Conservation (phyloP, 1,140 invertebrate species). For the Drosophila sulfurigaster region DNA sequence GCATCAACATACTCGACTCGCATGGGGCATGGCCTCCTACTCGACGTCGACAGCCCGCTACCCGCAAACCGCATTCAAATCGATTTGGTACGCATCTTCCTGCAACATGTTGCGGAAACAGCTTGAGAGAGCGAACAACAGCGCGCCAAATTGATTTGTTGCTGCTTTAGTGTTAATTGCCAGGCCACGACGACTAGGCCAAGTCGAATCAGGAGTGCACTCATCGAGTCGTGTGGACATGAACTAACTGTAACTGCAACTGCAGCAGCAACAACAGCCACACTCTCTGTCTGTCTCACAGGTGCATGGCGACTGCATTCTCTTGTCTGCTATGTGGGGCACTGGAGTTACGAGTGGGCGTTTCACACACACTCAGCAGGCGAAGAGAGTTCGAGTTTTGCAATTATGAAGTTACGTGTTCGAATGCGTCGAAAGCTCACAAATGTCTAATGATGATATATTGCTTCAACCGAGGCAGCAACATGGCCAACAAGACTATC, state of each 20-base stretch:
- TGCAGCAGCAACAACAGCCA: constrained; percentile 25
- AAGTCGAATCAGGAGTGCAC: constrained; percentile 11
- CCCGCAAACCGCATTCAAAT: constrained; percentile 60
- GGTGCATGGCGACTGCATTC: neutral
- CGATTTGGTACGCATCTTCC: constrained; percentile 80
- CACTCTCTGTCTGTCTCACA: neutral
- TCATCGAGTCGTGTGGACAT: constrained; percentile 43
- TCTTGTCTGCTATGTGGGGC: constrained; percentile 19
- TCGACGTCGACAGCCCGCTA: constrained; percentile 26
- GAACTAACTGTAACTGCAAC: constrained; percentile 49
- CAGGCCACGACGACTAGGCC: constrained; percentile 63
- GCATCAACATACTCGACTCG: constrained; percentile 46
- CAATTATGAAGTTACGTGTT: constrained; percentile 72
- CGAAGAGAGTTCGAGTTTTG: constrained; percentile 3
- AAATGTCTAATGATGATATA: constrained; percentile 82
- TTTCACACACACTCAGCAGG: neutral
- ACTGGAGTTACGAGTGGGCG: constrained; percentile 35
- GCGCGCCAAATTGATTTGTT: constrained; percentile 81
- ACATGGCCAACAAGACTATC: constrained; percentile 64
- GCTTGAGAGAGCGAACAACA: constrained; percentile 45
- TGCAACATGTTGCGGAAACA: constrained; percentile 72
- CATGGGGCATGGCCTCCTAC: constrained; percentile 12
- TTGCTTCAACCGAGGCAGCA: constrained; percentile 47
- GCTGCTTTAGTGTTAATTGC: constrained; percentile 81
- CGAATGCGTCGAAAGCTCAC: constrained; percentile 78